These are phyloP conservation scores for Cranoglanis bouderius DNA, from an alignment of 2,113 vertebrate genomes.

Conservation along the genomic window DNA sequence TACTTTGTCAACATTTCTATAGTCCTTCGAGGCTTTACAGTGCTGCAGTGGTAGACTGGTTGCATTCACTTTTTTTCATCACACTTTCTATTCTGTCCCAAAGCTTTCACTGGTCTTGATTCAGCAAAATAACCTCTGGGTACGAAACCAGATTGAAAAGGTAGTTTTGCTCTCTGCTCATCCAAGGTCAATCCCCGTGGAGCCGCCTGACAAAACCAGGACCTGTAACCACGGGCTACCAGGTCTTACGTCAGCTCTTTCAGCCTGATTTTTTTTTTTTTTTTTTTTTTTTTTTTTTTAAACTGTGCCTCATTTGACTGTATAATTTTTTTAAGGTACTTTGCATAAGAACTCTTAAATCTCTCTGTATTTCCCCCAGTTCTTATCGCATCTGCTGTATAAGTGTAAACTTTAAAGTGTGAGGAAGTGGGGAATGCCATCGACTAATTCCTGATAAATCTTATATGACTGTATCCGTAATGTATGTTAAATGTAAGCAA, in stretches of 20 bases:
- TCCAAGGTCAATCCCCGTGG: neutral
- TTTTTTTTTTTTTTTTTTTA: neutral
- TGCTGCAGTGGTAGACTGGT: neutral
- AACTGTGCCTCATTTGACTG: neutral
- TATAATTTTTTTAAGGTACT: neutral
- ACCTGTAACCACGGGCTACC: slow-evolving; percentile 2
- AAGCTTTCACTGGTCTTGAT: neutral
- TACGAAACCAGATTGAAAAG: neutral
- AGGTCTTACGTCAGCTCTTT: neutral
- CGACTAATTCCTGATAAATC: neutral
- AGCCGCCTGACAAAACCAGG: slow-evolving; percentile 10
- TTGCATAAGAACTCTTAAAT: neutral
- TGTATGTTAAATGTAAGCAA: neutral
- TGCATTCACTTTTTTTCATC: neutral
- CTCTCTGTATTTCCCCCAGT: neutral
- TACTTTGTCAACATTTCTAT: neutral
- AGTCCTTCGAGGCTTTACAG: neutral
- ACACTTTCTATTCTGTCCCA: too few relatives aligned
- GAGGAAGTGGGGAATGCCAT: neutral
- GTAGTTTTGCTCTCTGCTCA: neutral
- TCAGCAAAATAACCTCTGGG: neutral
- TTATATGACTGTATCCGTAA: neutral
- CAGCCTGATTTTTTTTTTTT: neutral
- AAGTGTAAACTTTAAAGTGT: neutral
- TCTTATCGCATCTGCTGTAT: neutral